These are phyloP conservation scores for Hippopotamyrus pictus DNA, from an alignment of 2,797 vertebrate species.

Conservation along the genomic window DNA sequence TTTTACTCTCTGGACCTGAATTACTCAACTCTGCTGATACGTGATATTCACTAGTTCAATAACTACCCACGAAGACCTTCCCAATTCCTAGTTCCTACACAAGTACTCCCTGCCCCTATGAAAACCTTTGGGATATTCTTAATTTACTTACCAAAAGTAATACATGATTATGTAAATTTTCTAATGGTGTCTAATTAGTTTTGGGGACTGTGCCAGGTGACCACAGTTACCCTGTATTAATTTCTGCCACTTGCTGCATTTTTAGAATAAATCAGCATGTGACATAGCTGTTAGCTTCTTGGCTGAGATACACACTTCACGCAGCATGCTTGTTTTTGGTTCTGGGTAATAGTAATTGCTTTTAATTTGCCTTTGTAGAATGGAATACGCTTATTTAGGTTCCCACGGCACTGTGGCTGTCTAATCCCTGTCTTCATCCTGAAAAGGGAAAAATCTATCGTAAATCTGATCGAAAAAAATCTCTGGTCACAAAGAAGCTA, in stretches of 20 bases:
- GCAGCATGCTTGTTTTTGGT: neutral
- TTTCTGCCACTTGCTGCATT: neutral
- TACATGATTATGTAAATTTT: neutral
- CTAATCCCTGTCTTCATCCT: neutral
- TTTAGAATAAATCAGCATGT: neutral
- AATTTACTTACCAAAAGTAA: neutral
- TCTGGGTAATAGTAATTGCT: neutral
- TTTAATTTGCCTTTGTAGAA: neutral
- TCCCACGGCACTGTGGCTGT: neutral
- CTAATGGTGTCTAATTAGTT: neutral
- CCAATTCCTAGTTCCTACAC: neutral
- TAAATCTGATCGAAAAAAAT: neutral
- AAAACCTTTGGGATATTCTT: neutral
- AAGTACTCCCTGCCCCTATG: neutral
- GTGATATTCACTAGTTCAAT: neutral
- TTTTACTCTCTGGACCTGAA: neutral
- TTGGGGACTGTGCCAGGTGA: neutral
- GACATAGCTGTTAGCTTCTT: neutral
- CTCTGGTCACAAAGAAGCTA: neutral
- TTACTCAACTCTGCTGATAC: neutral
- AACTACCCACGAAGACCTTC: neutral
- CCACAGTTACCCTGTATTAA: neutral
- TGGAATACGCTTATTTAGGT: neutral
- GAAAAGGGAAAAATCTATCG: neutral
- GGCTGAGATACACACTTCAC: neutral